Base-by-base conservation (phyloP, 2,113 vertebrate species). In the Sylvia atricapilla region DNA sequence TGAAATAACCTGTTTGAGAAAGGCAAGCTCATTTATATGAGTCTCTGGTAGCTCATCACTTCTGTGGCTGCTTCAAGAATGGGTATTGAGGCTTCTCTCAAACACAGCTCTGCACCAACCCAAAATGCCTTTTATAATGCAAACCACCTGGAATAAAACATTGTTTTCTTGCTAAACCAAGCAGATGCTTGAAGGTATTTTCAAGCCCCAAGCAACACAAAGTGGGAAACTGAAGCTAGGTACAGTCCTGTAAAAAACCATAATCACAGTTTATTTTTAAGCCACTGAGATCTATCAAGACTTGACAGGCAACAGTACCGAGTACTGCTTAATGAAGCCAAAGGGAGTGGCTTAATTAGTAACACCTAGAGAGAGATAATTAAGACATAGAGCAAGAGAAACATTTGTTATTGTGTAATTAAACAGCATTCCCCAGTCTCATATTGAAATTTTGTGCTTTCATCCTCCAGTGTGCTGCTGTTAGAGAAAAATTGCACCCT, bases 301-400 rank as follows among this genome's bases (percentile, higher is more conserved):
- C 35, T 43, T 74, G 85, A 80, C 39, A 93, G 47, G 35, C 50
- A 92, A 50, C 59, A 78, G 28, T 47, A 70, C 19, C 37, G 72
- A 84, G 30, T 28, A 41, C 35, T 73, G 37, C 49, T 87, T 82
- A 82, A 82, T 79, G 77, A 94, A 67, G 69, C 81, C 66, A 94
- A 93, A 95, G 47, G 72, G 87, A 93, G 91, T 70, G 78, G 63
- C 59, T 88, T 79, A 72, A 94, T 87, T 94, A 62, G 43, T 28
- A 83, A 87, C 55, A 95, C 50, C 39, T 82, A 91, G 55, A 90
- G 53, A 47, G 28, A 3, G 10, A 66, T 66, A 70, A 94, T 90
- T 80, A 93, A 74, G 31, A n/a, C 62, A 85, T 33, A 73, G 3
- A 84, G 63, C 4, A 63, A 67, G 13, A 86, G 21, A 66, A 83